A percentile compares a stretch with the other conserved stretches of the same genome.
Evolutionary conservation across 2,113 vertebrate species (phyloP).

Genomic region (Rutilus rutilus): DNA sequence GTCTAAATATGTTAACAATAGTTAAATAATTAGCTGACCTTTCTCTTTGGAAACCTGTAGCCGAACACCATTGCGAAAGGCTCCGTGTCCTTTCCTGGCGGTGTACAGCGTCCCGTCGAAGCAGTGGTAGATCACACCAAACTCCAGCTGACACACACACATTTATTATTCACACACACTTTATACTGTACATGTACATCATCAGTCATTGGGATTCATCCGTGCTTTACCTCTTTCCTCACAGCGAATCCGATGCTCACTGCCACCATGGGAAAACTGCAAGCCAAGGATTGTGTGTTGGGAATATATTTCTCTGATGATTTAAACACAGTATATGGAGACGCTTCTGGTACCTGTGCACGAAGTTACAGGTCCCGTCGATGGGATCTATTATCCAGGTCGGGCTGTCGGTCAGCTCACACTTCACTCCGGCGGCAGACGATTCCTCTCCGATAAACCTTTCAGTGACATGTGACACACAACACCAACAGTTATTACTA

Average conservation of each 20-base stretch:
- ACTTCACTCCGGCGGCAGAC: conserved; percentile 83
- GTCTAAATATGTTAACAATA: neutral
- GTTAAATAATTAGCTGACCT: conserved; percentile 72
- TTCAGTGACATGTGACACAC: neutral
- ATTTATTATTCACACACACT: no score
- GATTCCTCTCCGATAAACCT: conserved; percentile 89
- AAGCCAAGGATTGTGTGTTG: conserved; percentile 22
- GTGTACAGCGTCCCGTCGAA: conserved; percentile 86
- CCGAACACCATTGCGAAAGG: conserved; percentile 85
- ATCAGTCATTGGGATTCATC: neutral
- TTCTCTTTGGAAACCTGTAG: conserved; percentile 83
- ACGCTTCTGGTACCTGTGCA: conserved; percentile 80
- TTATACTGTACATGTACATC: no score
- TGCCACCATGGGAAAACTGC: conserved; percentile 80
- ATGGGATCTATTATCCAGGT: conserved; percentile 92
- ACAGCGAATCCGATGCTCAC: conserved; percentile 91
- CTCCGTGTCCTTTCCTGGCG: conserved; percentile 83
- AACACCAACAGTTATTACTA: neutral
- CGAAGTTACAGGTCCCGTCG: conserved; percentile 90
- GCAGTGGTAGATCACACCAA: conserved; percentile 89
- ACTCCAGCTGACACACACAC: conserved; percentile 78
- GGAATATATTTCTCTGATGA: neutral
- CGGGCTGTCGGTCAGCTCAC: conserved; percentile 79
- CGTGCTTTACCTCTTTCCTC: conserved; percentile 81
- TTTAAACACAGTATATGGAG: neutral